Conservation (phyloP, 2,888 invertebrate genomes). For the Mythimna ferrago region DNA sequence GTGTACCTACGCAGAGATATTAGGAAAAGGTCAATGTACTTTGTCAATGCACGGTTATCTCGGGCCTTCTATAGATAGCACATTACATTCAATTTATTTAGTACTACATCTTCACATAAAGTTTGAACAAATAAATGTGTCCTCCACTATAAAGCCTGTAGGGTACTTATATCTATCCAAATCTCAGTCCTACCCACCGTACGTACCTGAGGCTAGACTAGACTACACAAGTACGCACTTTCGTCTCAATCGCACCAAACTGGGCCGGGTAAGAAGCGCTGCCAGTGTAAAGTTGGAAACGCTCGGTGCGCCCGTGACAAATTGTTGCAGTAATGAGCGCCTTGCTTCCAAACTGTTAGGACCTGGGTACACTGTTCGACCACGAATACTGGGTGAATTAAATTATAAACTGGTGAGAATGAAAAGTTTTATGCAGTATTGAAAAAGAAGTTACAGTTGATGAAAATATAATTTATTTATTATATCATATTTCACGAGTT, state of each 20-base stretch:
- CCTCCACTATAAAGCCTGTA: no score
- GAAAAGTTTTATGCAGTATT: background rate
- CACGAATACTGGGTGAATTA: background rate
- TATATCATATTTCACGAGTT: no score
- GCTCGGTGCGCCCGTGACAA: conserved; percentile 75
- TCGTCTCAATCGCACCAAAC: conserved; percentile 53
- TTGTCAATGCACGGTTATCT: no score
- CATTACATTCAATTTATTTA: no score
- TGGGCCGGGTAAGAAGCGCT: conserved; percentile 54
- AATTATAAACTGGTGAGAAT: background rate
- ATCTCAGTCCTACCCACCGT: background rate
- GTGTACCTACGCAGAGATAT: no score
- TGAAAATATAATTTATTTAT: no score
- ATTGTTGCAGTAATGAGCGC: conserved; percentile 79
- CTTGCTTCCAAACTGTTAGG: conserved; percentile 60
- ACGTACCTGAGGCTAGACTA: conserved; percentile 5
- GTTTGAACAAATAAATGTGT: no score
- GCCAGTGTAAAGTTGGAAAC: conserved; percentile 69
- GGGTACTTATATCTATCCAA: background rate
- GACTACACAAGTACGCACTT: conserved; percentile 54
- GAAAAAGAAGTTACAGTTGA: background rate
- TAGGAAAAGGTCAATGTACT: no score
- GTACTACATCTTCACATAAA: no score
- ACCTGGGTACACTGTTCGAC: conserved; percentile 32
- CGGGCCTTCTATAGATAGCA: no score